These are phyloP conservation scores for Streptopelia turtur DNA, from an alignment of 2,797 vertebrate genomes.

Conservation along the genomic window DNA sequence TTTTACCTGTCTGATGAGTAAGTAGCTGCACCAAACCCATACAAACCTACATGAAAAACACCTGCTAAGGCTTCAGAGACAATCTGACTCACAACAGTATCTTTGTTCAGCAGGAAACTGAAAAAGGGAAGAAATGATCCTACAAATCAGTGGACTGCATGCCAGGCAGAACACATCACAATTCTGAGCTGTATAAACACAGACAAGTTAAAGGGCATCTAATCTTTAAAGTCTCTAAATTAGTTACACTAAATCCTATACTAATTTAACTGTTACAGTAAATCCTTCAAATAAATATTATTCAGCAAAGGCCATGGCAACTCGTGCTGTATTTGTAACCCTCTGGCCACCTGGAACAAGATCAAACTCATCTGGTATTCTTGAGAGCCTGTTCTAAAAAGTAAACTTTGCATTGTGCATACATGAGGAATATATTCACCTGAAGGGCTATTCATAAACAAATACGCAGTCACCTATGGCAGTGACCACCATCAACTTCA, in stretches of 20 bases:
- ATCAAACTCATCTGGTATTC: constrained; percentile 31
- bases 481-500: constrained; percentile 58
- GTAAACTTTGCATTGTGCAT: neutral
- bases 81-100: neutral
- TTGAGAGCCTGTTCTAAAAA: neutral
- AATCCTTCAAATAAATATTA: constrained; percentile 61
- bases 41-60: neutral
- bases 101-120: neutral
- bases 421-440: neutral
- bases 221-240: constrained; percentile 20
- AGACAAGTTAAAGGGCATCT: constrained; percentile 24
- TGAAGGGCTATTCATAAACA: constrained; percentile 43
- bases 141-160: neutral
- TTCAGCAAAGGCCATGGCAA: constrained; percentile 33
- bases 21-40: neutral
- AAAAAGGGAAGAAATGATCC: neutral
- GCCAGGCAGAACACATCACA: neutral
- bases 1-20: neutral
- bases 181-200: constrained; percentile 19
- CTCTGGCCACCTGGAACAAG: neutral
- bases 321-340: neutral
- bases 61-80: neutral
- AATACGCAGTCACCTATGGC: constrained; percentile 36
- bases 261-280: constrained; percentile 21
- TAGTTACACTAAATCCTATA: constrained; percentile 39